Conservation (phyloP, 2,888 invertebrate genomes). For the Oscheius onirici region DNA sequence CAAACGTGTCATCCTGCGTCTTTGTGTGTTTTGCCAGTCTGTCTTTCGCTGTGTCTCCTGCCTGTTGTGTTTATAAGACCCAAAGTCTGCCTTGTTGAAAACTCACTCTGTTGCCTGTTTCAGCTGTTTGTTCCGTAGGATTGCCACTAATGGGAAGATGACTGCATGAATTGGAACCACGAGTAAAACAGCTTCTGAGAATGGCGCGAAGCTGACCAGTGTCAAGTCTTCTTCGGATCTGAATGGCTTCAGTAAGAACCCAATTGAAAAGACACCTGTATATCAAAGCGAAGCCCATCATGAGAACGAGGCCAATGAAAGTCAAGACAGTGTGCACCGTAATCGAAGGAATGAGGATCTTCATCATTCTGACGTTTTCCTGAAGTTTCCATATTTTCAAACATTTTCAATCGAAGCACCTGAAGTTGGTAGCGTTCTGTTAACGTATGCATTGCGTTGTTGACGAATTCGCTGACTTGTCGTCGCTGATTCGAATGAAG, state of each 20-base stretch:
- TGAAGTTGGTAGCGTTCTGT: slow-evolving; percentile 56
- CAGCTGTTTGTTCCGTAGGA: slow-evolving; percentile 46
- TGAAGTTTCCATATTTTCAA: too few species aligned
- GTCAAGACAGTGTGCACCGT: slow-evolving; percentile 52
- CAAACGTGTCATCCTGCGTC: too few species aligned
- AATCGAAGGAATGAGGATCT: slow-evolving; percentile 51
- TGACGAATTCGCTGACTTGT: slow-evolving; percentile 54
- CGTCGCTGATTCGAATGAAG: slow-evolving; percentile 45
- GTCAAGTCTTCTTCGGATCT: slow-evolving; percentile 40
- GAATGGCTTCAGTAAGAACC: slow-evolving; percentile 15
- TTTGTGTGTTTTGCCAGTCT: too few species aligned
- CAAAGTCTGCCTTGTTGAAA: neutral
- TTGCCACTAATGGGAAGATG: slow-evolving; percentile 51
- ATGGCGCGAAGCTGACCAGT: slow-evolving; percentile 46
- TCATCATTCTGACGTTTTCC: slow-evolving; percentile 56
- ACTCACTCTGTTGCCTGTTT: slow-evolving; percentile 43
- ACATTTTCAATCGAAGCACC: slow-evolving; percentile 18
- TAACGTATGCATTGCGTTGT: slow-evolving; percentile 56
- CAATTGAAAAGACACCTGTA: slow-evolving; percentile 34
- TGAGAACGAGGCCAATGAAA: slow-evolving; percentile 45
- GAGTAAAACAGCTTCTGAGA: slow-evolving; percentile 53
- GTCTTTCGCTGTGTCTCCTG: too few species aligned
- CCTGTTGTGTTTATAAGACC: too few species aligned
- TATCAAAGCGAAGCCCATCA: slow-evolving; percentile 46
- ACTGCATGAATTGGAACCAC: slow-evolving; percentile 54